These are phyloP conservation scores for Enteromius paludinosus DNA, from an alignment of 2,797 vertebrate species.

Conservation along the genomic window DNA sequence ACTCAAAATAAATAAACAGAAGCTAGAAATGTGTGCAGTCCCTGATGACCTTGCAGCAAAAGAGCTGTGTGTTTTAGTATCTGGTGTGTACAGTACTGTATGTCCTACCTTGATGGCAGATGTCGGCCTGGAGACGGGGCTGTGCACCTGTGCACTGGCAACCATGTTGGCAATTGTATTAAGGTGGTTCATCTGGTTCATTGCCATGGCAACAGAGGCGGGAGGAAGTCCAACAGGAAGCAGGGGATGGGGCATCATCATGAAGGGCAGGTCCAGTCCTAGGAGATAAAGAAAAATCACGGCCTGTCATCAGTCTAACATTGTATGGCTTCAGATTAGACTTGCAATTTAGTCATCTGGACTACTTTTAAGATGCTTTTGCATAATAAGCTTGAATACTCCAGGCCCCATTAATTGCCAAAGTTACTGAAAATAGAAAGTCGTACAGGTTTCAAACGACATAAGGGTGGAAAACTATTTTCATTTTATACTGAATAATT, in stretches of 20 bases:
- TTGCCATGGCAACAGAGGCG: conserved; percentile 94
- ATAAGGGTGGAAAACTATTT: background rate
- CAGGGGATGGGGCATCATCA: conserved; percentile 97
- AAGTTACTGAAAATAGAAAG: background rate
- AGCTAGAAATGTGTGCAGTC: background rate
- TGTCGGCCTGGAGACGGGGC: conserved; percentile 80
- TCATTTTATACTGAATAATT: background rate
- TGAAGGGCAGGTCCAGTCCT: conserved; percentile 94
- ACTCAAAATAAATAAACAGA: conserved; percentile 14
- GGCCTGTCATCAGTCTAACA: background rate
- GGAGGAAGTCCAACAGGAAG: conserved; percentile 94
- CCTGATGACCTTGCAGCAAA: conserved; percentile 22
- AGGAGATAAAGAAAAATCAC: conserved; percentile 41
- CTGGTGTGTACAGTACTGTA: background rate
- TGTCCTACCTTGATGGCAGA: conserved; percentile 92
- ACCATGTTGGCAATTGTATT: conserved; percentile 96
- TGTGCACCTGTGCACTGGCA: conserved; percentile 91
- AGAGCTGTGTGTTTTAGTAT: conserved; percentile 9
- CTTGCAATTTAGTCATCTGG: background rate
- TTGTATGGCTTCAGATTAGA: conserved; percentile 1
- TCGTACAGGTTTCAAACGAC: background rate
- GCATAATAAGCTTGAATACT: background rate
- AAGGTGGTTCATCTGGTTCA: conserved; percentile 98
- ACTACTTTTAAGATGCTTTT: background rate
- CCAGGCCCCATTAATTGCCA: background rate